These are phyloP conservation scores for Isichthys henryi DNA, from an alignment of 2,113 vertebrate genomes.

Conservation along the genomic window DNA sequence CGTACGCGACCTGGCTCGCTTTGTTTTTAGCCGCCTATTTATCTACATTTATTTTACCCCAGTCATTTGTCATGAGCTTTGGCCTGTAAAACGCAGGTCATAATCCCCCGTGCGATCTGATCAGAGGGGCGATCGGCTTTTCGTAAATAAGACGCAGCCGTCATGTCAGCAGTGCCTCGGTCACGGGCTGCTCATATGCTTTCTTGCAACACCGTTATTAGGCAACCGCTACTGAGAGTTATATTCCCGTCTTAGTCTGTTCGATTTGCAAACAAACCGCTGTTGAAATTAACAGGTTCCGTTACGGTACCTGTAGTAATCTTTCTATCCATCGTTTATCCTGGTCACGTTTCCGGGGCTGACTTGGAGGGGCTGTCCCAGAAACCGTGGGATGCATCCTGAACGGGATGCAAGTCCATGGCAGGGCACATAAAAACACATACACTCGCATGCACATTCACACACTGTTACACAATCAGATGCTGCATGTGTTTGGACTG, in stretches of 20 bases:
- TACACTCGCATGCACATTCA: not conserved
- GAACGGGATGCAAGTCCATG: not conserved
- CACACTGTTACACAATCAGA: not conserved
- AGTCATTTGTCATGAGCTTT: not conserved
- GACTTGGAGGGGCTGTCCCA: not conserved
- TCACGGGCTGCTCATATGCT: constrained; percentile 72
- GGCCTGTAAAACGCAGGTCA: not conserved
- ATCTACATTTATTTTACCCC: not conserved
- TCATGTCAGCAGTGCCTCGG: constrained; percentile 47
- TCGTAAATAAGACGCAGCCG: constrained; percentile 31
- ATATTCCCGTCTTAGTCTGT: not conserved
- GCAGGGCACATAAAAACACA: not conserved
- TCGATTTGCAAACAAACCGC: not conserved
- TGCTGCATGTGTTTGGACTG: not conserved
- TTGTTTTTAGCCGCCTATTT: not conserved
- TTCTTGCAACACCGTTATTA: constrained; percentile 62
- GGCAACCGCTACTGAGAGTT: not conserved
- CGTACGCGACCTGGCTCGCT: not conserved
- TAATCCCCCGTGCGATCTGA: not conserved
- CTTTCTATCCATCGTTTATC: not conserved
- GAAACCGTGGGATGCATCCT: not conserved
- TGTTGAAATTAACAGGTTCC: not conserved
- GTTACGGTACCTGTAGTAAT: not conserved
- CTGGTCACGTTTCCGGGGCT: not conserved
- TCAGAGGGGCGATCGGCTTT: not conserved